Percentiles rank a stretch among this genome's conserved stretches.
Evolutionary conservation across 2,888 invertebrate genomes (phyloP).

Genomic region (Mythimna lalbum): DNA sequence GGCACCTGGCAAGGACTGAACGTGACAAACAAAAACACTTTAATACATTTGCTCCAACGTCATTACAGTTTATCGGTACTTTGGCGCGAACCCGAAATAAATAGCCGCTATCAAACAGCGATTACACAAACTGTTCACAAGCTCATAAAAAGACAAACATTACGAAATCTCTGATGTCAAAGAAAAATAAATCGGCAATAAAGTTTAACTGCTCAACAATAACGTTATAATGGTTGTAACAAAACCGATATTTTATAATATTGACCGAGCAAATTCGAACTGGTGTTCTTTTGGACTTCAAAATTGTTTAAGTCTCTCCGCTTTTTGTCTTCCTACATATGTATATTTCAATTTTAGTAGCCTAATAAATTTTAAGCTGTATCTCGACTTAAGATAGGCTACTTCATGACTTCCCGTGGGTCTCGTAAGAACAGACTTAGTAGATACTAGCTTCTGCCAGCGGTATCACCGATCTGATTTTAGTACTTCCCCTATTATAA

Average conservation of each 20-base stretch:
- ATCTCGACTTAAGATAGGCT: constrained; percentile 1
- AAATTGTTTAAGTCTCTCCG: constrained; percentile 3
- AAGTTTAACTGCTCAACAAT: constrained; percentile 78
- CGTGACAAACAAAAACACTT: constrained; percentile 72
- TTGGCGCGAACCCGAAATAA: constrained; percentile 80
- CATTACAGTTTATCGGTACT: constrained; percentile 83
- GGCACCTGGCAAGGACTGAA: constrained; percentile 48
- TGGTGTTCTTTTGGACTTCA: constrained; percentile 1
- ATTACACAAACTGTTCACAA: constrained; percentile 87
- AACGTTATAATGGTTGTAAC: constrained; percentile 73
- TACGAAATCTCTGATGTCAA: constrained; percentile 84
- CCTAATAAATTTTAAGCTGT: neutral
- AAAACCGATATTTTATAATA: constrained; percentile 65
- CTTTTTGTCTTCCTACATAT: neutral
- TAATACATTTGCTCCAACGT: constrained; percentile 77
- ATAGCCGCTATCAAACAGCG: constrained; percentile 84
- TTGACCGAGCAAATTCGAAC: constrained; percentile 33
- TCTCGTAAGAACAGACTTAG: constrained; percentile 13
- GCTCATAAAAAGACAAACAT: constrained; percentile 84
- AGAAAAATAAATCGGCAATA: constrained; percentile 84
- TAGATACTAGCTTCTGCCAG: constrained; percentile 4
- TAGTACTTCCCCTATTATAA: too few relatives aligned
- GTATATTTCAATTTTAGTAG: constrained; percentile 13
- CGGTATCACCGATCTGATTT: too few relatives aligned
- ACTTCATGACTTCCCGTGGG: constrained; percentile 25